A percentile compares a stretch with the other conserved stretches of the same genome.
Conservation (phyloP, 2,888 invertebrate species). For the Oscheius myriophilus region DNA sequence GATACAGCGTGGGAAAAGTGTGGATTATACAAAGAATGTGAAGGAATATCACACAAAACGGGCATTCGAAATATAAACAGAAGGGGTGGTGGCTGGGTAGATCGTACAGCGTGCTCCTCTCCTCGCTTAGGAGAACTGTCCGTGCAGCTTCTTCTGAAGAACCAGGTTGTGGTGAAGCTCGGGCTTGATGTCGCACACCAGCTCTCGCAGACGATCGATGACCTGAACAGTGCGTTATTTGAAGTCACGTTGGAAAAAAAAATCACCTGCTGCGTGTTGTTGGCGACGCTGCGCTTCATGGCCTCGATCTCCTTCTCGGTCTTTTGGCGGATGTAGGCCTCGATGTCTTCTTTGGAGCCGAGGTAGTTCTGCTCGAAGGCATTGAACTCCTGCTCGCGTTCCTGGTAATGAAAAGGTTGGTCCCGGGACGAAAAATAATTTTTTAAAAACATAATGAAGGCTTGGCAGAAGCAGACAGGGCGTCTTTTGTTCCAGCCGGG, state of each 20-base stretch:
- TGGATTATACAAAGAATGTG: constrained; percentile 9
- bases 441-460: no score
- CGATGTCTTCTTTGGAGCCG: constrained; percentile 70
- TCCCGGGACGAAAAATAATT: no score
- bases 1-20: constrained; percentile 1
- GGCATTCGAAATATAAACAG: neutral
- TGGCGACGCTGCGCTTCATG: constrained; percentile 66
- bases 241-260: neutral
- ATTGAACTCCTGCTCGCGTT: constrained; percentile 70
- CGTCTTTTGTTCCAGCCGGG: no score
- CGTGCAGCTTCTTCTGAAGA: constrained; percentile 68
- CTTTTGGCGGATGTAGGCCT: constrained; percentile 64
- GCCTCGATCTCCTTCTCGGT: constrained; percentile 64
- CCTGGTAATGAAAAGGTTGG: constrained; percentile 58
- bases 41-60: constrained; percentile 19
- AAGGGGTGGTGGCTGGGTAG: neutral
- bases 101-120: neutral
- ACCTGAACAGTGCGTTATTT: constrained; percentile 57
- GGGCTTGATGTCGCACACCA: constrained; percentile 68
- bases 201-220: constrained; percentile 69
- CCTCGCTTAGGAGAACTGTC: constrained; percentile 52
- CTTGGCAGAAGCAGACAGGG: no score
- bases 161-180: constrained; percentile 70
- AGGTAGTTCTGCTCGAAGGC: constrained; percentile 68
- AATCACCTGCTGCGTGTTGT: constrained; percentile 68